These are phyloP conservation scores for Heliopora coerulea DNA, from an alignment of 92 coral and sea anemone genomes.

Conservation along the genomic window DNA sequence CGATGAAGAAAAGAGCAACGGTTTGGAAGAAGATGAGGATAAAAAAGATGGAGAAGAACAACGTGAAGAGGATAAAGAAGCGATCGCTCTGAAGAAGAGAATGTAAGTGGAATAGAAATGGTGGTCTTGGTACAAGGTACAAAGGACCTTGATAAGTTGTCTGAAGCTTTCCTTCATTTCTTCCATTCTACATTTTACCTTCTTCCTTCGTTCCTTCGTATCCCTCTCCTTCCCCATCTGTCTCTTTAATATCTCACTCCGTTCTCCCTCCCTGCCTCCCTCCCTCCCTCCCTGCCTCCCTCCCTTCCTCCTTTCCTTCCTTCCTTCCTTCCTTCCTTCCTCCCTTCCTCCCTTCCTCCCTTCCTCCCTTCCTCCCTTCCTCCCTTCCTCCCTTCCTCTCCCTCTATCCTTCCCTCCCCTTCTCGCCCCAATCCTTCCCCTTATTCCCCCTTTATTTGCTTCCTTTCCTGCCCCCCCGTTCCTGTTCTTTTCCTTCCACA, in stretches of 20 bases:
- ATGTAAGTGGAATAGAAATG: slow-evolving; percentile 65
- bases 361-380: neutral
- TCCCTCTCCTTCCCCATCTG: neutral
- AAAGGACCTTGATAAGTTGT: too few relatives aligned
- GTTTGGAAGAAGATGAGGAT: slow-evolving; percentile 61
- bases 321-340: neutral
- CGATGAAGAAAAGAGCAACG: slow-evolving; percentile 36
- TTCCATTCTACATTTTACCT: neutral
- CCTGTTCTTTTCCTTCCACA: too few relatives aligned
- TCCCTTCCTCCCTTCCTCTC: neutral
- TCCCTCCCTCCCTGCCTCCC: neutral
- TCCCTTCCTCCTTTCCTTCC: neutral
- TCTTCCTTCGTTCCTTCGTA: neutral
- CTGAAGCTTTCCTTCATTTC: too few relatives aligned
- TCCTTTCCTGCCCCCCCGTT: neutral
- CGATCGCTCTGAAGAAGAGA: slow-evolving; percentile 91
- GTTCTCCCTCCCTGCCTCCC: neutral
- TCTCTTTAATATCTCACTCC: neutral
- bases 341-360: neutral
- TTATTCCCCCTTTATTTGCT: neutral
- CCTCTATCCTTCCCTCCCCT: neutral
- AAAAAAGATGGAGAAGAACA: slow-evolving; percentile 47
- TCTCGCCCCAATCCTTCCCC: neutral
- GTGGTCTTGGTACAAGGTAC: too few relatives aligned
- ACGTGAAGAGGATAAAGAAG: slow-evolving; percentile 82